These are phyloP conservation scores for Agapornis canus DNA, from an alignment of 2,797 vertebrate genomes.

Conservation along the genomic window DNA sequence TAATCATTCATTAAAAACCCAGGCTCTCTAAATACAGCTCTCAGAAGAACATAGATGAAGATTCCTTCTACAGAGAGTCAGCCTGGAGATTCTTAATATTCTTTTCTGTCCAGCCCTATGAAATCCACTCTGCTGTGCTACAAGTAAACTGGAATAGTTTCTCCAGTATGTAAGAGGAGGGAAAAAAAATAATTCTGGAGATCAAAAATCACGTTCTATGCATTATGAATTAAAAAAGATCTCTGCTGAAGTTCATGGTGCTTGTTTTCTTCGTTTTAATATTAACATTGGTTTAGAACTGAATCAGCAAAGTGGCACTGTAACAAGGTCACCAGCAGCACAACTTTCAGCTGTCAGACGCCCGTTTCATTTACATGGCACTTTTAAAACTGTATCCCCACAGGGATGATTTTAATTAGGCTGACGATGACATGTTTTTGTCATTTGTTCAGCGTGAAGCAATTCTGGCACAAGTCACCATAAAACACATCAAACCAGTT, in stretches of 20 bases:
- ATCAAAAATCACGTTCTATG: background rate
- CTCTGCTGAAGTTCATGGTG: background rate
- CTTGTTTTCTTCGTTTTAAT: slow-evolving; percentile 7
- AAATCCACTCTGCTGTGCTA: background rate
- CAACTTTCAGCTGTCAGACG: slow-evolving; percentile 27
- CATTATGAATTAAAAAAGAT: slow-evolving; percentile 33
- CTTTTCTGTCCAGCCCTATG: background rate
- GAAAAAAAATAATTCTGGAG: background rate
- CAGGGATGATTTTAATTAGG: slow-evolving; percentile 50
- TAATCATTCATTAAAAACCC: slow-evolving; percentile 28
- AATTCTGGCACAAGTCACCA: background rate
- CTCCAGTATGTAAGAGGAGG: background rate
- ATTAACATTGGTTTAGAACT: slow-evolving; percentile 32
- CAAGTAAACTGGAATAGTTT: background rate
- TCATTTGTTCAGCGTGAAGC: background rate
- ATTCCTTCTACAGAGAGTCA: background rate
- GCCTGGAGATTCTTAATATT: slow-evolving; percentile 1
- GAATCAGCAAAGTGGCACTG: background rate
- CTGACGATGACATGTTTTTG: background rate
- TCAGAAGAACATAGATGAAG: background rate
- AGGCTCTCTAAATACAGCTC: background rate
- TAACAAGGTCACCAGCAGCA: slow-evolving; percentile 14
- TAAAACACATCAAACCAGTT: background rate
- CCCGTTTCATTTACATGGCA: background rate
- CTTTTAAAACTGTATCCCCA: slow-evolving; percentile 13